A percentile compares a stretch with the other conserved stretches of the same genome.
phyloP scores from a whole-genome alignment of 1,140 invertebrate species.

The Adelges cooleyi region DNA sequence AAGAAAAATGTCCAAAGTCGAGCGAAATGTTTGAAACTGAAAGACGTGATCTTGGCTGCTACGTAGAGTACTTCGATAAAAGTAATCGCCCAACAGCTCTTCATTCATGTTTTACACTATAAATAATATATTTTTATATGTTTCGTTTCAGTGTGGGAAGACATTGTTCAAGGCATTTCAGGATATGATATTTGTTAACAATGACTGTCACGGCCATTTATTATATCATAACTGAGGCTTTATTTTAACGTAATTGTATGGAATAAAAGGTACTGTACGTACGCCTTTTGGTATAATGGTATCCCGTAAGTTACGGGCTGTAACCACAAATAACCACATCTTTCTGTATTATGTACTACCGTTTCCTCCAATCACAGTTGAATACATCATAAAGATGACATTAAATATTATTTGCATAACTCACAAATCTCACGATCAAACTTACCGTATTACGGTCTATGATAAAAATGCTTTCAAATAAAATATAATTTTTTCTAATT shows the following conservation, averaged over 20 bases:
- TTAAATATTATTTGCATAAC: background rate
- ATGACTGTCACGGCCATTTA: too few species aligned
- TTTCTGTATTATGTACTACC: slow-evolving; percentile 71
- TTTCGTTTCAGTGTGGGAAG: slow-evolving; percentile 13
- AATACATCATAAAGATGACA: slow-evolving; percentile 52
- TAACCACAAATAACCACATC: slow-evolving; percentile 77
- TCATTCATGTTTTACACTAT: too few species aligned
- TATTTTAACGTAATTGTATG: too few species aligned
- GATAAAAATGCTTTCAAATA: slow-evolving; percentile 83
- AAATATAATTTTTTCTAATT: slow-evolving; percentile 61
- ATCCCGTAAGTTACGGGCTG: too few species aligned
- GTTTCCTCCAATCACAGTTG: slow-evolving; percentile 82
- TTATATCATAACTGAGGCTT: too few species aligned
- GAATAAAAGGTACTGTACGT: too few species aligned
- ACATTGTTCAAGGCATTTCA: background rate
- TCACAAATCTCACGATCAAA: background rate
- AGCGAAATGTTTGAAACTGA: background rate
- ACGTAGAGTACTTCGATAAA: too few species aligned
- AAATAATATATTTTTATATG: background rate
- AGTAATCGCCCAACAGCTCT: too few species aligned
- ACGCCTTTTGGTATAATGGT: slow-evolving; percentile 82
- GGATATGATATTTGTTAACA: background rate
- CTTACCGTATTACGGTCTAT: slow-evolving; percentile 80
- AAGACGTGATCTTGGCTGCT: too few species aligned
- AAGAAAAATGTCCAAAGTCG: too few species aligned